phyloP scores from a whole-genome alignment of 92 coral and sea anemone genomes.

The Umimayanthus chanpuru region DNA sequence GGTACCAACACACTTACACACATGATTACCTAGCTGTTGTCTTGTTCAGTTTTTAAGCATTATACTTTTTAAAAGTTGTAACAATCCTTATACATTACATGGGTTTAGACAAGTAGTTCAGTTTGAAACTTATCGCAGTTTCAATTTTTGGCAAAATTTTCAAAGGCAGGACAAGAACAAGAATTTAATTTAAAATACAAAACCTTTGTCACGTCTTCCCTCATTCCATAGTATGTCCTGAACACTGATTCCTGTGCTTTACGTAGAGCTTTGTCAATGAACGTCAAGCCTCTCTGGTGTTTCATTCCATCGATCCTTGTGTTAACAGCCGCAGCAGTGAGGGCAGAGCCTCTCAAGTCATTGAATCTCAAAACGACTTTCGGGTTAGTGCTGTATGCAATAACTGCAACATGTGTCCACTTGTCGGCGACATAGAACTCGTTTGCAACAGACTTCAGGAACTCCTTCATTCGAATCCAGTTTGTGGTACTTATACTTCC shows the following conservation, averaged over 20 bases:
- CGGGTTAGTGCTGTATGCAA: slow-evolving; percentile 22
- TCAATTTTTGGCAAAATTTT: background rate
- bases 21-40: too few relatives aligned
- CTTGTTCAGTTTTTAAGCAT: too few relatives aligned
- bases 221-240: slow-evolving; percentile 10
- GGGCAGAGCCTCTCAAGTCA: slow-evolving; percentile 23
- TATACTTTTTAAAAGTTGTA: too few relatives aligned
- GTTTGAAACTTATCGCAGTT: background rate
- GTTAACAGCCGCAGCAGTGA: background rate
- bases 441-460: slow-evolving; percentile 25
- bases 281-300: slow-evolving; percentile 30
- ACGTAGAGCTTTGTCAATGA: slow-evolving; percentile 27
- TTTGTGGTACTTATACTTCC: slow-evolving; percentile 24
- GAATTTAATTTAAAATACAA: background rate
- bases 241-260: slow-evolving; percentile 21
- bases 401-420: slow-evolving; percentile 20
- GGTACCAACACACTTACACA: too few relatives aligned
- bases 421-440: slow-evolving; percentile 16
- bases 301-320: background rate
- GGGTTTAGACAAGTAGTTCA: background rate
- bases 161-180: background rate
- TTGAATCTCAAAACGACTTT: slow-evolving; percentile 23
- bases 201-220: slow-evolving; percentile 13
- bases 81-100: too few relatives aligned
- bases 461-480: slow-evolving; percentile 9